Percentiles rank a stretch among this genome's conserved stretches.
Evolutionary conservation across 2,797 vertebrate species (phyloP).

Genomic region (Ispidina lecontei): DNA sequence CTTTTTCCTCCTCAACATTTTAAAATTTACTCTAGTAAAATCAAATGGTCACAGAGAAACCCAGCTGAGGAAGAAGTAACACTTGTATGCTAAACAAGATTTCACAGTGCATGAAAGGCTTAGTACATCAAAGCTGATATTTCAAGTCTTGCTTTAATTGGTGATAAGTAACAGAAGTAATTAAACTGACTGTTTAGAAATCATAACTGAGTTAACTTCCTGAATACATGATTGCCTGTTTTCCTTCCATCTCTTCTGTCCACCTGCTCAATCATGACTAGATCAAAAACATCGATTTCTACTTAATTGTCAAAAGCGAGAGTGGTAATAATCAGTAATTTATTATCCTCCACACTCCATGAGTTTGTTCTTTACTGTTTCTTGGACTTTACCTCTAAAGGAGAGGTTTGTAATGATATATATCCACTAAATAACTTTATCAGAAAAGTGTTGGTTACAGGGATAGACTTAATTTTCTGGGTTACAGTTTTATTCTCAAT

Average conservation of each 20-base stretch:
- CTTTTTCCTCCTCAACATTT: neutral
- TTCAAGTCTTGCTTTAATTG: constrained; percentile 5
- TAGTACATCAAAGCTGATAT: neutral
- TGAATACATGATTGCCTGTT: neutral
- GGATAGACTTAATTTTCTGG: neutral
- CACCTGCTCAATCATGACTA: neutral
- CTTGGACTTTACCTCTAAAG: neutral
- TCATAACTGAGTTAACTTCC: neutral
- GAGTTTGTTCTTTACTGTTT: neutral
- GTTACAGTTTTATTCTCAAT: neutral
- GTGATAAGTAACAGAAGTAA: neutral
- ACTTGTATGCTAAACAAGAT: neutral
- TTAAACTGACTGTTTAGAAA: neutral
- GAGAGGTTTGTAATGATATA: neutral
- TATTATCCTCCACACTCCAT: neutral
- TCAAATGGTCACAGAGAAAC: neutral
- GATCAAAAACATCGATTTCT: neutral
- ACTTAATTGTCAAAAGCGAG: neutral
- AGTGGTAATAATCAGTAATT: neutral
- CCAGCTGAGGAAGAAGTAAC: neutral
- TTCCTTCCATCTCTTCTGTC: neutral
- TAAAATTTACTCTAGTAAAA: neutral
- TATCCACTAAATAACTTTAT: neutral
- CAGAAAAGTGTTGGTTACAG: neutral
- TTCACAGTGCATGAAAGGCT: neutral